Evolutionary conservation across 1,140 invertebrate genomes (phyloP), one percentile per base, ranked within the genome.

Genomic region (Tigriopus japonicus): DNA sequence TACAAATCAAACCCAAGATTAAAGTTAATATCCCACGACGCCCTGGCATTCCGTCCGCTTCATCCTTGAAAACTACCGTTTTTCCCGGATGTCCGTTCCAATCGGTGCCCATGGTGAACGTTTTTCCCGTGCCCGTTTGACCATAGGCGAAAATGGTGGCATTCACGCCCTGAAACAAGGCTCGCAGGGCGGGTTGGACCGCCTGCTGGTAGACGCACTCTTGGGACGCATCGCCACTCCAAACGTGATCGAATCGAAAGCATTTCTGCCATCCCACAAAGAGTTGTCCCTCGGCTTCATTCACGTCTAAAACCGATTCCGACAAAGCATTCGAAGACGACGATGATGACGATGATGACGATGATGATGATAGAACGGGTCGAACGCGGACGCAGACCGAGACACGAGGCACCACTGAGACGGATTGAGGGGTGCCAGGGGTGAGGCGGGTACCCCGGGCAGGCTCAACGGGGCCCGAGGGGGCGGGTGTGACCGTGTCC

Each of bases 121-220:
- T 94, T 71, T 93, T 94, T 0, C 90, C 89, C 64, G 86, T 89
- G 10, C 89, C 89, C 1, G 90, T 95, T 72, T 94, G 90, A 0
- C 91, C 90, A 74, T 94, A 95, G 0, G 91, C 90, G 41, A 89
- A 67, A 64, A 91, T 84, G 14, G 90, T 95, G 0, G 90, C 82
- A 77, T 95, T 94, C 10, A 28, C 74, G 80, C 84, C 88, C 74
- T 87, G 78, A 72, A 92, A 87, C 45, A 89, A 73, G 68, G 83
- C 83, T 14, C 77, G 72, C 15, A 95, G 77, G 55, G 93, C 77
- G 19, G 75, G 71, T 64, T 81, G 77, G 5, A 94, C 81, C 64
- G 85, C 83, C 6, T 72, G 77, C 17, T 84, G 74, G 71, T 91
- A 95, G 56, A 94, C 78, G 40, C 80, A 73, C 35, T 80, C 74